Evolutionary conservation across 2,888 invertebrate genomes (phyloP).

Genomic region (Aethes cnicana): DNA sequence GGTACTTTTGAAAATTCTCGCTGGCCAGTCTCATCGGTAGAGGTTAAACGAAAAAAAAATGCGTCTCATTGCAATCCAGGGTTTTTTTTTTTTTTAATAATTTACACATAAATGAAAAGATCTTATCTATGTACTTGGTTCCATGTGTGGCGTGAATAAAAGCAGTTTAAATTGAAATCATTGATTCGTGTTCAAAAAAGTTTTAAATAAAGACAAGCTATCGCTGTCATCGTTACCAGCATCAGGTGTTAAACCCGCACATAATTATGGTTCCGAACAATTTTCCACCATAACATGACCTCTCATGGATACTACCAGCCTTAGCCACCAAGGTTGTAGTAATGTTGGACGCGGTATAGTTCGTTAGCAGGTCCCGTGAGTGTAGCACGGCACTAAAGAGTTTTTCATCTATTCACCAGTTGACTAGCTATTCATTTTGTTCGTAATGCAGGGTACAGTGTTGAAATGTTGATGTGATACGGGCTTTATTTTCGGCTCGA

Average conservation of each 20-base stretch:
- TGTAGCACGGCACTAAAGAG: slow-evolving; percentile 21
- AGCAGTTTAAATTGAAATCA: no score
- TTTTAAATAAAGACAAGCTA: slow-evolving; percentile 17
- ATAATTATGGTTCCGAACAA: slow-evolving; percentile 37
- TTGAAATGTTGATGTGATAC: no score
- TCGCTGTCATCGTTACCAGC: slow-evolving; percentile 20
- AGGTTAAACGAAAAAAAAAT: no score
- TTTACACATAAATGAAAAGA: no score
- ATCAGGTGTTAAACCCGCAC: slow-evolving; percentile 30
- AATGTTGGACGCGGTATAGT: neutral
- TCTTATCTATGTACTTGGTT: no score
- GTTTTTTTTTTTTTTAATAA: no score
- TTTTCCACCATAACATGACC: neutral
- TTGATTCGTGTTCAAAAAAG: neutral
- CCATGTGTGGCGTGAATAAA: no score
- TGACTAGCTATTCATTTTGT: slow-evolving; percentile 24
- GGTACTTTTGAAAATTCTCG: no score
- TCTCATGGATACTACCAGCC: neutral
- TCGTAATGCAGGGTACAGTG: no score
- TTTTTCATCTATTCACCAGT: slow-evolving; percentile 28
- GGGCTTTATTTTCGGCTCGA: no score
- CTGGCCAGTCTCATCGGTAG: no score
- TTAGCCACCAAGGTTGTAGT: neutral
- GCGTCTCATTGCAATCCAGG: no score
- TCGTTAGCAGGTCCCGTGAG: slow-evolving; percentile 22